Evolutionary conservation across 2,888 invertebrate species (phyloP).

Genomic region (Cryptus viduatorius): DNA sequence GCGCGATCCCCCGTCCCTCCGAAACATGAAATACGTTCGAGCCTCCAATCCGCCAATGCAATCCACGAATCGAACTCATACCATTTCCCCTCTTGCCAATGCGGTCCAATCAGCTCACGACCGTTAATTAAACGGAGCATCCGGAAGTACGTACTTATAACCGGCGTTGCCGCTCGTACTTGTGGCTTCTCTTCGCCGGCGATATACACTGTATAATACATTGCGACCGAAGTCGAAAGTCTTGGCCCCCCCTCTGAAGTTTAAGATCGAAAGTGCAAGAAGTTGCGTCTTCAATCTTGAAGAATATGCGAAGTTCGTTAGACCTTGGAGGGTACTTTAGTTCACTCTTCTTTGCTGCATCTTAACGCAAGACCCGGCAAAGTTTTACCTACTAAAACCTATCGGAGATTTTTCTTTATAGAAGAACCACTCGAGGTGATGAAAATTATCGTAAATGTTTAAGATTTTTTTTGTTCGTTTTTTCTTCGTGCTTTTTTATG

Average conservation of each 20-base stretch:
- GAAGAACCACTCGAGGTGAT: no score
- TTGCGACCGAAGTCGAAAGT: background rate
- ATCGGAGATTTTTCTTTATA: no score
- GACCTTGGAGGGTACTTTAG: background rate
- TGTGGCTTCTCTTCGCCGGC: background rate
- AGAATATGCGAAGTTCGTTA: background rate
- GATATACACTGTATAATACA: background rate
- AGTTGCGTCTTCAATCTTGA: background rate
- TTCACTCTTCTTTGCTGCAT: background rate
- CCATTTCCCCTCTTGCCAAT: constrained; percentile 59
- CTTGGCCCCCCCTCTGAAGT: background rate
- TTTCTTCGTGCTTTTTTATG: no score
- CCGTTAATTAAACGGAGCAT: constrained; percentile 73
- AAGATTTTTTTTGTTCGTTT: no score
- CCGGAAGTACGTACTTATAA: constrained; percentile 57
- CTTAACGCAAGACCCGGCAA: background rate
- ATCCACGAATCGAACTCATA: constrained; percentile 60
- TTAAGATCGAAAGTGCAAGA: background rate
- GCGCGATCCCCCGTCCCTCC: constrained; percentile 52
- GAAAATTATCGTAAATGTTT: no score
- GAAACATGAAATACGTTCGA: constrained; percentile 22
- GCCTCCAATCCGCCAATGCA: constrained; percentile 44
- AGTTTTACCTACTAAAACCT: background rate
- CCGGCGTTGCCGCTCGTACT: background rate
- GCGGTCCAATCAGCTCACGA: constrained; percentile 67